Conservation (phyloP, 2,113 vertebrate genomes). For the Hippocampus comes region DNA sequence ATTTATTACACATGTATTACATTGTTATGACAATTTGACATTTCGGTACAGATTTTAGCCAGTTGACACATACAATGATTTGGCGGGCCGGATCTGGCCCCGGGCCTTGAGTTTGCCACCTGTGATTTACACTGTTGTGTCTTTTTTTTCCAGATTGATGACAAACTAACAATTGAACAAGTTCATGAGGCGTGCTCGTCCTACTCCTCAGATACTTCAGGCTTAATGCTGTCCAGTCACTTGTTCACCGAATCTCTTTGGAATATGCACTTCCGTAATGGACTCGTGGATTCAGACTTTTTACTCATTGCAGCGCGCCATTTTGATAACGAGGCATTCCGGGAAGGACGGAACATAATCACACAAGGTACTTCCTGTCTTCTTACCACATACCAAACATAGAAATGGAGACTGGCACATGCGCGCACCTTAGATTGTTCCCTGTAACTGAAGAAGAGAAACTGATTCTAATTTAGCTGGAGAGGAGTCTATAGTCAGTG, state of each 20-base stretch:
- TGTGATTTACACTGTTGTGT: too few relatives aligned
- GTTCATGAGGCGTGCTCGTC: slow-evolving; percentile 52
- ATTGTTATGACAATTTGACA: too few relatives aligned
- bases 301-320: slow-evolving; percentile 37
- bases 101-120: too few relatives aligned
- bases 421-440: too few relatives aligned
- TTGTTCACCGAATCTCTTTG: slow-evolving; percentile 36
- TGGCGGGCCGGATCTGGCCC: too few relatives aligned
- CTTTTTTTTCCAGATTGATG: slow-evolving; percentile 39
- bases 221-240: slow-evolving; percentile 26
- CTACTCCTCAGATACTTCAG: not conserved
- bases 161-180: slow-evolving; percentile 32
- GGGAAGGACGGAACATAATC: slow-evolving; percentile 46
- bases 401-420: too few relatives aligned
- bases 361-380: slow-evolving; percentile 33
- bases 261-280: slow-evolving; percentile 47
- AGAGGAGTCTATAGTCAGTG: too few relatives aligned
- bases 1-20: too few relatives aligned
- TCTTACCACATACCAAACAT: not conserved
- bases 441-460: too few relatives aligned
- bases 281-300: slow-evolving; percentile 33
- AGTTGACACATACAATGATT: too few relatives aligned
- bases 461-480: too few relatives aligned
- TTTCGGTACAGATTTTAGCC: too few relatives aligned
- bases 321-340: slow-evolving; percentile 59